phyloP scores from a whole-genome alignment of 2,113 vertebrate genomes.

The Oxygymnocypris stewartii region DNA sequence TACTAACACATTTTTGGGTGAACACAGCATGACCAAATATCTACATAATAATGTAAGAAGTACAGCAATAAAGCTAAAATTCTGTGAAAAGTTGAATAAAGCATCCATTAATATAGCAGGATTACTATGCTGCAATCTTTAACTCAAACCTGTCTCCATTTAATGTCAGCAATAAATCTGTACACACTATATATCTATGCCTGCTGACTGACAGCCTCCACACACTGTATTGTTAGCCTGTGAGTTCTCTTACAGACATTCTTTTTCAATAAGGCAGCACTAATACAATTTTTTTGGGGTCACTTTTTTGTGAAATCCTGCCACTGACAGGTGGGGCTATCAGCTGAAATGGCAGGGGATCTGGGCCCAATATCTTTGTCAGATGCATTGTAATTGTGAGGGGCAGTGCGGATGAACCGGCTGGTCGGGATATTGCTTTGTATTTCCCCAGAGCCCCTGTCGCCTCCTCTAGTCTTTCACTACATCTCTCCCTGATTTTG shows the following conservation, averaged over 20 bases:
- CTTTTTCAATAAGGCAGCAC: conserved; percentile 63
- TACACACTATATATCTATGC: background rate
- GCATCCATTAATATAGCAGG: background rate
- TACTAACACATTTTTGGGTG: background rate
- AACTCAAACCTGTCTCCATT: background rate
- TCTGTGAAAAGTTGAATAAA: background rate
- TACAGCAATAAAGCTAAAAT: too few species aligned
- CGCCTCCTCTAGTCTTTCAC: conserved; percentile 57
- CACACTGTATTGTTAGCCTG: conserved; percentile 42
- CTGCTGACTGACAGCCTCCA: background rate
- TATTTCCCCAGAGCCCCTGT: conserved; percentile 72
- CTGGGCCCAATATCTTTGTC: conserved; percentile 73
- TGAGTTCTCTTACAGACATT: conserved; percentile 49
- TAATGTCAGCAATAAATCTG: conserved; percentile 1
- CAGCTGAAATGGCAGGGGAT: conserved; percentile 67
- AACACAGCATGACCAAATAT: background rate
- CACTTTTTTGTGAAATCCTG: conserved; percentile 61
- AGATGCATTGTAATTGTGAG: conserved; percentile 75
- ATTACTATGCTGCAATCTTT: background rate
- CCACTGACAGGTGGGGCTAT: conserved; percentile 46
- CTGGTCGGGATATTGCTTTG: conserved; percentile 74
- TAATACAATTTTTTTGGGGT: conserved; percentile 65
- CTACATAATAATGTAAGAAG: background rate
- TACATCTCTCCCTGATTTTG: conserved; percentile 35
- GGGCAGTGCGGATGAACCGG: conserved; percentile 63